Conservation (phyloP, 2,888 invertebrate species). For the Lepidocyrtinus sp. region DNA sequence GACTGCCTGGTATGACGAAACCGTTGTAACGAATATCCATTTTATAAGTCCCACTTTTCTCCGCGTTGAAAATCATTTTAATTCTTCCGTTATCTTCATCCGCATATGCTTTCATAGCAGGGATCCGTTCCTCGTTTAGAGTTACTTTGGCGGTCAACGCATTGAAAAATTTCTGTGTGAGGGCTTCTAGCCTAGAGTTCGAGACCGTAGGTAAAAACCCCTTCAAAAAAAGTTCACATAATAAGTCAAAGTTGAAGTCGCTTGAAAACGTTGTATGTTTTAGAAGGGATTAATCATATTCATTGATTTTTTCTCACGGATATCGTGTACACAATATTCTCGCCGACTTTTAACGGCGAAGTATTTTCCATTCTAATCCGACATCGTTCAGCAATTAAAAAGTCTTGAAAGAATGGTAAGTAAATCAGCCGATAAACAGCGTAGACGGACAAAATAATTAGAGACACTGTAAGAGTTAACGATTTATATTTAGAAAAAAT, state of each 20-base stretch:
- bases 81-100: constrained; percentile 32
- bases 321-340: constrained; percentile 21
- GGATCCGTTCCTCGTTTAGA: constrained; percentile 9
- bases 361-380: constrained; percentile 26
- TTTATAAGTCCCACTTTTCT: constrained; percentile 46
- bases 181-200: not conserved
- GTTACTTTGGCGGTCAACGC: constrained; percentile 19
- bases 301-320: constrained; percentile 13
- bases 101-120: constrained; percentile 33
- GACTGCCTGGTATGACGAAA: constrained; percentile 49
- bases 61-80: constrained; percentile 31
- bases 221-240: not conserved
- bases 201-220: constrained; percentile 15
- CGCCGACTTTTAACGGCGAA: constrained; percentile 32
- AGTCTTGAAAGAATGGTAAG: constrained; percentile 25
- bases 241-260: too few relatives aligned
- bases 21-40: constrained; percentile 40
- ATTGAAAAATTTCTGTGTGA: constrained; percentile 33
- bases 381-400: constrained; percentile 30
- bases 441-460: too few relatives aligned
- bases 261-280: not conserved
- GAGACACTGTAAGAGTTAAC: too few relatives aligned
- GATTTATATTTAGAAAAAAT: too few relatives aligned
- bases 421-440: not conserved
- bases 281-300: too few relatives aligned